These are phyloP conservation scores for Drosophila serrata DNA, from an alignment of 1,140 invertebrate genomes.

Conservation along the genomic window DNA sequence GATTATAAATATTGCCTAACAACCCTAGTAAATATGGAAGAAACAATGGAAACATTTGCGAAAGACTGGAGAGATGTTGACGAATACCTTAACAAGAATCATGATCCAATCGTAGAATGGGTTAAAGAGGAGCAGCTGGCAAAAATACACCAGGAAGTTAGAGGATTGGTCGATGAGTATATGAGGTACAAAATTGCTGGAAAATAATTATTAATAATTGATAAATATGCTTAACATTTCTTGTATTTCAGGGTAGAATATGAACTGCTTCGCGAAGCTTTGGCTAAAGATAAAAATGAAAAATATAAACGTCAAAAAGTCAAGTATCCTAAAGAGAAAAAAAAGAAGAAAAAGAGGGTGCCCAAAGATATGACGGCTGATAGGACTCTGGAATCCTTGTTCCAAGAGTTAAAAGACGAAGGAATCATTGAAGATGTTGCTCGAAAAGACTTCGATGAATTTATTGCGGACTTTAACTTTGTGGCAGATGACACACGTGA, in stretches of 20 bases:
- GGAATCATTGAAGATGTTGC: conserved; percentile 91
- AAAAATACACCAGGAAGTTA: conserved; percentile 87
- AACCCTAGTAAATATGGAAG: conserved; percentile 64
- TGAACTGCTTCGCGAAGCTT: conserved; percentile 86
- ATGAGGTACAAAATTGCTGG: conserved; percentile 85
- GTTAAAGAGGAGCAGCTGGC: conserved; percentile 86
- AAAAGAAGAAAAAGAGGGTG: conserved; percentile 90
- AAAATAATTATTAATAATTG: background rate
- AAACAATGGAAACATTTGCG: conserved; percentile 84
- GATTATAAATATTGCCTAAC: background rate
- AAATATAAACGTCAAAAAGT: conserved; percentile 77
- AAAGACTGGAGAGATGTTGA: conserved; percentile 85
- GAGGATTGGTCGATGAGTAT: conserved; percentile 86
- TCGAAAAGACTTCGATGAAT: conserved; percentile 88
- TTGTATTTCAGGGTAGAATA: conserved; percentile 85
- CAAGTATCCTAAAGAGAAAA: conserved; percentile 78
- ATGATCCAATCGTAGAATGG: conserved; percentile 86
- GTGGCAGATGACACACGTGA: conserved; percentile 86
- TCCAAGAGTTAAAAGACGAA: conserved; percentile 91
- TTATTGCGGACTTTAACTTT: conserved; percentile 90
- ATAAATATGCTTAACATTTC: background rate
- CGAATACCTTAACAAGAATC: conserved; percentile 85
- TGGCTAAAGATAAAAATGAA: conserved; percentile 85
- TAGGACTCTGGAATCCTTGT: conserved; percentile 90
- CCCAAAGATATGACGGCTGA: conserved; percentile 91